Base-by-base conservation (phyloP, 2,113 vertebrate species). In the Coturnix japonica region DNA sequence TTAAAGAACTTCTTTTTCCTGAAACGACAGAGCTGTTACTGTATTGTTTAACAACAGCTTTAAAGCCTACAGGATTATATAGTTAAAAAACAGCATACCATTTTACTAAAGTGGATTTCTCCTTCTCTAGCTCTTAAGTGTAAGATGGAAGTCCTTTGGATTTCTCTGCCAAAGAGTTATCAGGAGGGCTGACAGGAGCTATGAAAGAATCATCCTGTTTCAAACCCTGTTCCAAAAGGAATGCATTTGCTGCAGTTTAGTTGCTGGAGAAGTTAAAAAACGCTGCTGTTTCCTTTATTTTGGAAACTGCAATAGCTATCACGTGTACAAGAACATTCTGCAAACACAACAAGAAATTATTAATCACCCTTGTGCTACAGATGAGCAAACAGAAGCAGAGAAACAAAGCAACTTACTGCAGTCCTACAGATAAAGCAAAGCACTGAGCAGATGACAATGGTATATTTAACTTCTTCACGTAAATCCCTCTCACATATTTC, bases 211-310 rank as follows among this genome's bases (percentile, higher is more conserved):
- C 70, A 80, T 57, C 89, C 84, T 79, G 75, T 80, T 94, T 54
- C 76, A 89, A 91, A 71, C 81, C 70, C 82, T 77, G 82, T 60
- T 95, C 82, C 33, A 66, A 87, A 92, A 91, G 49, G 71, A 92
- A 94, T 26, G 44, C 11, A 57, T 61, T 85, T 61, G 65, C 25
- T 41, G 39, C 35, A 39, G 79, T 84, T 78, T 53, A 89, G 74
- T n/a, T 63, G 79, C 57, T 31, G 39, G 3, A 81, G 9, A 81
- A 84, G 44, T 64, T 43, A 53, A 77, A 83, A 83, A 81, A 25
- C 1, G 0, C 30, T 39, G 57, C 54, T 9, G 7, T 63, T 90
- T 56, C 47, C 31, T 56, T 75, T 71, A 64, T 69, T 91, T 72
- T 89, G 63, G 66, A 94, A 93, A 84, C 72, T 41, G 37, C 22